Percentiles rank a stretch among this genome's conserved stretches.
phyloP scores from a whole-genome alignment of 1,140 invertebrate species.

The Panulirus ornatus region DNA sequence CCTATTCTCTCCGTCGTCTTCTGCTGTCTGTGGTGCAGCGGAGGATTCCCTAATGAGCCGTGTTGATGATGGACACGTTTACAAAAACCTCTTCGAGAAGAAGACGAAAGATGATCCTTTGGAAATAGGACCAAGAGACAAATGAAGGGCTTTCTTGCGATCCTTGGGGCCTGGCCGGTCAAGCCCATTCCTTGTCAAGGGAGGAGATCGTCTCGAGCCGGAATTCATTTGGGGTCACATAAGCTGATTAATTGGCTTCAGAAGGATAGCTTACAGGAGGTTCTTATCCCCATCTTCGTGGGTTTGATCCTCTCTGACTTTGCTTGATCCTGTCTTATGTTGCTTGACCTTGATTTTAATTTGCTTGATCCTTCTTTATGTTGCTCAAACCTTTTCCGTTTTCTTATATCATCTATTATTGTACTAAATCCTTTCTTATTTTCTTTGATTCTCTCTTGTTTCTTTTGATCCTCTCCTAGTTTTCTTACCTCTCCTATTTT shows the following conservation, averaged over 20 bases:
- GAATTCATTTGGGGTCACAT: conserved; percentile 43
- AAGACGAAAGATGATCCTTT: conserved; percentile 63
- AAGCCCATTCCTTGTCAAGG: conserved; percentile 63
- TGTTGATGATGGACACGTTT: conserved; percentile 49
- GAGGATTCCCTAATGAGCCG: conserved; percentile 48
- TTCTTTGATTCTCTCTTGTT: neutral
- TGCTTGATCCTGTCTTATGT: neutral
- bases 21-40: neutral
- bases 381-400: neutral
- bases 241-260: conserved; percentile 54
- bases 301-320: conserved; percentile 14
- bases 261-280: conserved; percentile 8
- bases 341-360: neutral
- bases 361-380: neutral
- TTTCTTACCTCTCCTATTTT: neutral
- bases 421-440: neutral
- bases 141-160: conserved; percentile 61
- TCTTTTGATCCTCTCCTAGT: neutral
- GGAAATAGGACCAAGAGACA: conserved; percentile 61
- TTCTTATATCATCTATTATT: neutral
- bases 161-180: conserved; percentile 30
- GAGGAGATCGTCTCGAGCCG: conserved; percentile 18
- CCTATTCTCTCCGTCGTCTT: too few relatives aligned
- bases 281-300: conserved; percentile 12
- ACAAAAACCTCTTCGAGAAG: conserved; percentile 48